phyloP scores from a whole-genome alignment of 2,888 invertebrate species.

The Helicoverpa assulta region DNA sequence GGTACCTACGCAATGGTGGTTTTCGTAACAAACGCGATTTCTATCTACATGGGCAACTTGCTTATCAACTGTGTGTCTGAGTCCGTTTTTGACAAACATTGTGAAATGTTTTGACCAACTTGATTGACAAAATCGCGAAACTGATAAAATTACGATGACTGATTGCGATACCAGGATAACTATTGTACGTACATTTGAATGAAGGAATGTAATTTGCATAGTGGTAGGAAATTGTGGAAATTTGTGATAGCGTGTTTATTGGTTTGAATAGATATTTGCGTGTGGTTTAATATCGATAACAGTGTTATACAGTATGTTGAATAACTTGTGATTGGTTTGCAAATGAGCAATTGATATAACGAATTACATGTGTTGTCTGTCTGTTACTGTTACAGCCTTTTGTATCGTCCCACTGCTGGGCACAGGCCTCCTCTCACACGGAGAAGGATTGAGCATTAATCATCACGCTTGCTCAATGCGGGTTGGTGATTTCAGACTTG shows the following conservation, averaged over 20 bases:
- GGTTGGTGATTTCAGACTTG: too few species aligned
- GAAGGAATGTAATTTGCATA: conserved; percentile 43
- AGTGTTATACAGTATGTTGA: not conserved
- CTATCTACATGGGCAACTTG: conserved; percentile 55
- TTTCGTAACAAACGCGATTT: conserved; percentile 68
- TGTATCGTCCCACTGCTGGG: too few species aligned
- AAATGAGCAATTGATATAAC: not conserved
- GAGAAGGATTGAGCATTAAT: too few species aligned
- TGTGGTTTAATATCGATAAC: not conserved
- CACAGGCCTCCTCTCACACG: too few species aligned
- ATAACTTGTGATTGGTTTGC: conserved; percentile 2
- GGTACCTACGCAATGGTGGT: conserved; percentile 53
- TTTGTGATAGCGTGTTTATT: conserved; percentile 6
- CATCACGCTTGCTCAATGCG: too few species aligned
- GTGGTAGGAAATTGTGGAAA: conserved; percentile 48
- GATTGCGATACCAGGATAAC: conserved; percentile 52
- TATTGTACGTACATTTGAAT: conserved; percentile 26
- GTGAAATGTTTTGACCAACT: conserved; percentile 69
- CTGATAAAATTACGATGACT: conserved; percentile 54
- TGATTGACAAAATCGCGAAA: conserved; percentile 64
- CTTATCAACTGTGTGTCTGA: conserved; percentile 62
- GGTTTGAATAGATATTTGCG: not conserved
- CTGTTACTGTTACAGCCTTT: too few species aligned
- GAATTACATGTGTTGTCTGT: not conserved
- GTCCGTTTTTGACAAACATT: conserved; percentile 68